These are phyloP conservation scores for Rutilus rutilus DNA, from an alignment of 2,113 vertebrate genomes.

Conservation along the genomic window DNA sequence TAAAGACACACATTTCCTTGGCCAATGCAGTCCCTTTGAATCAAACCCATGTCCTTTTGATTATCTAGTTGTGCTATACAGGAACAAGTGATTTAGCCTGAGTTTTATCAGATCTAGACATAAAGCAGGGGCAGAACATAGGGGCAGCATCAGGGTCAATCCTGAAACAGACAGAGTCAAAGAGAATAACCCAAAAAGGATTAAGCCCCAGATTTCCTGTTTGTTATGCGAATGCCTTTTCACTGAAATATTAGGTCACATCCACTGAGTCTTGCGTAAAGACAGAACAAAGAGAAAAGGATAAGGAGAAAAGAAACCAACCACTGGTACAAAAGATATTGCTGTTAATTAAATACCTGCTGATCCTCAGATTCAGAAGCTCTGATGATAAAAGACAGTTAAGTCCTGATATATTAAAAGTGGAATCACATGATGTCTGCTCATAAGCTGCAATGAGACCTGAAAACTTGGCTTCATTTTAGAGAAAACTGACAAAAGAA, in stretches of 20 bases:
- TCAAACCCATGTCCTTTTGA: not conserved
- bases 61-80: not conserved
- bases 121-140: not conserved
- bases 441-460: conserved; percentile 19
- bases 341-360: conserved; percentile 10
- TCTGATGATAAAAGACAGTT: conserved; percentile 4
- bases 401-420: conserved; percentile 23
- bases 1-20: not conserved
- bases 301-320: not conserved
- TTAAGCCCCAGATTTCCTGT: conserved; percentile 4
- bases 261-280: not conserved
- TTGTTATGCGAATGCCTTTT: not conserved
- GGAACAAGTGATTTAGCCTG: not conserved
- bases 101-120: conserved; percentile 7
- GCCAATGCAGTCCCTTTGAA: not conserved
- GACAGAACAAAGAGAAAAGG: not conserved
- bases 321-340: not conserved
- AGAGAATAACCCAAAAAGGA: conserved; percentile 11
- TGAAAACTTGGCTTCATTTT: not conserved
- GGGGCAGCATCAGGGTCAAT: not conserved
- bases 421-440: conserved; percentile 17
- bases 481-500: conserved; percentile 11
- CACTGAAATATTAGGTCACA: not conserved
- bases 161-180: not conserved
- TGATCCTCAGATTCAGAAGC: conserved; percentile 12